phyloP scores from a whole-genome alignment of 2,888 invertebrate genomes.

The Strigamia crassipes region DNA sequence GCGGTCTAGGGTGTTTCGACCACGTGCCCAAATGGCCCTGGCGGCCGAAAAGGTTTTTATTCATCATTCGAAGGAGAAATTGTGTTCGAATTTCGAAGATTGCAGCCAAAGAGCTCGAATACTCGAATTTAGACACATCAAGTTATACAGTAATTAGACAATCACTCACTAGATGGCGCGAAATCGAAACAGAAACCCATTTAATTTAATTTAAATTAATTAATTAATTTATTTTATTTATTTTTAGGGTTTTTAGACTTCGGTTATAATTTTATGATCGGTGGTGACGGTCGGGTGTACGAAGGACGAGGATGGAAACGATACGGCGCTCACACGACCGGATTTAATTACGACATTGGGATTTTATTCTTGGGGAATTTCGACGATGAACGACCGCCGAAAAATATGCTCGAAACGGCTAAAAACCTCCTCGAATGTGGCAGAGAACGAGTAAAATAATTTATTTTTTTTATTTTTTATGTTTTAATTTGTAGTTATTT shows the following conservation, averaged over 20 bases:
- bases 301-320: conserved; percentile 11
- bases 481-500: too few relatives aligned
- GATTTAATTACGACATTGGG: conserved; percentile 23
- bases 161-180: neutral
- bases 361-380: conserved; percentile 31
- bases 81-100: neutral
- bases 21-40: neutral
- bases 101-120: neutral
- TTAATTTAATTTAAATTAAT: neutral
- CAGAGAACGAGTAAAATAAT: neutral
- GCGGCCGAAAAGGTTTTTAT: neutral
- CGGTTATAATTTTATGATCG: conserved; percentile 5
- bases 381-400: neutral
- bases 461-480: neutral
- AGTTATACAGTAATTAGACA: neutral
- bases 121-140: neutral
- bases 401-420: neutral
- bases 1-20: neutral
- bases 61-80: neutral
- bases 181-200: neutral
- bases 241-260: neutral
- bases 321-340: neutral
- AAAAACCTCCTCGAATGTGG: neutral
- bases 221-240: neutral
- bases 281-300: neutral